Base-by-base conservation (phyloP, 92 coral and sea anemone genomes). In the Paramuricea clavata region DNA sequence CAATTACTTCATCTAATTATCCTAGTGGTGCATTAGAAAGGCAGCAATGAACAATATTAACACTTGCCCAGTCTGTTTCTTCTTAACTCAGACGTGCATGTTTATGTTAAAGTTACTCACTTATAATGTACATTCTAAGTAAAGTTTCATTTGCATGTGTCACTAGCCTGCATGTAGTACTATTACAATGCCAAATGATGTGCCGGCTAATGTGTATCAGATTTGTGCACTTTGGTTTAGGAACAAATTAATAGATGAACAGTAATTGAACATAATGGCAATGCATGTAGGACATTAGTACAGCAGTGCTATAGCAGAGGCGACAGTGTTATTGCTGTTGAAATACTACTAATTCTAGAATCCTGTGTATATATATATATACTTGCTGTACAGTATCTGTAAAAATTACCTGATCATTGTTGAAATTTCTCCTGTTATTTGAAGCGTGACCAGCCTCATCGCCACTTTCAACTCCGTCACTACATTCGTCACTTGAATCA, bases 341-440 rank as follows among this genome's bases (percentile, higher is more conserved):
- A 49, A 49, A 49, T n/a, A 22, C 30, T 57, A 57, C 9, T n/a
- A 57, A 22, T 25, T 57, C 17, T 9, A 47, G 52, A 47, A 47
- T 47, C 13, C 13, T 47, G 13, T 47, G 52, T 3, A 15, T 15
- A 47, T 47, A 6, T 1, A 12, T 1, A 15, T 47, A 47, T 47
- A 1, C 13, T 5, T 57, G 12, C 65, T 16, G 0, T 57, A 57
- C 30, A 3, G 12, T 57, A 57, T n/a, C 30, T n/a, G 30, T 57
- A 57, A 57, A 57, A 57, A 6, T n/a, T 57, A 57, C 65, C 65
- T 57, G 65, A 22, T 57, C 65, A 57, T 57, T 57, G 30, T n/a
- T n/a, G 6, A 57, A n/a, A 57, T 25, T 49, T 49, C 57, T 49
- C 2, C 6, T 49, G 57, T 49, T 49, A 49, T 49, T 49, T 49